Base-by-base conservation (phyloP, 2,113 vertebrate genomes). In the Charina bottae region DNA sequence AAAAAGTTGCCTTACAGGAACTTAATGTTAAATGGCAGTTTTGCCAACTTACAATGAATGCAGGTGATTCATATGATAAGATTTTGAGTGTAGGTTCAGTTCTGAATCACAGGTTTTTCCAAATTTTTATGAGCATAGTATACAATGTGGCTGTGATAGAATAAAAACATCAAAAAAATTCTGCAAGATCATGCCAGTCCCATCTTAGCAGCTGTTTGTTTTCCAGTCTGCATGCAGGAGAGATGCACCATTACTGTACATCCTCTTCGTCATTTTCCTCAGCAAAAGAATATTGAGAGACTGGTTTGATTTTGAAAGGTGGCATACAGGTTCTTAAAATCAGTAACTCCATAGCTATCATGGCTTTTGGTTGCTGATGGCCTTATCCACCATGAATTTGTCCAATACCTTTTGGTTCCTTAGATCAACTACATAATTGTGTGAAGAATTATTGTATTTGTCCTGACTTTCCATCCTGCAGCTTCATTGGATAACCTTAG, bases 41-140 rank as follows among this genome's bases (percentile, higher is more conserved):
- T n/a, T 72, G 62, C 93, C 90, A 92, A 94, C 90, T 93, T 93
- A n/a, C 91, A 93, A 64, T 12, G 0, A 94, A 93, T 92, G 93
- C 93, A 60, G 53, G 33, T 87, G 85, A 91, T 54, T 72, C 60
- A 91, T 64, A 55, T 24, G 23, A 87, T 68, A 56, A 87, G 84
- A 28, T 56, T 28, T 83, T 85, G 42, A 62, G 60, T 26, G 58
- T 15, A 21, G 33, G 13, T 56, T 87, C 10, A 68, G 62, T 46
- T 37, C 56, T 87, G 53, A 72, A 19, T 33, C 89, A 90, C 11
- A 58, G 23, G 21, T 26, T 60, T 17, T 62, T 60, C 46, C 6
- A 55, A 28, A 9, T 56, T 62, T 84, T 87, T 56, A 78, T 91
- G 23, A 68, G 49, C 24, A 15, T 33, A 68, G 60, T 21, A 56